Conservation (phyloP, 2,797 vertebrate species). For the Anisognathus igniventris region DNA sequence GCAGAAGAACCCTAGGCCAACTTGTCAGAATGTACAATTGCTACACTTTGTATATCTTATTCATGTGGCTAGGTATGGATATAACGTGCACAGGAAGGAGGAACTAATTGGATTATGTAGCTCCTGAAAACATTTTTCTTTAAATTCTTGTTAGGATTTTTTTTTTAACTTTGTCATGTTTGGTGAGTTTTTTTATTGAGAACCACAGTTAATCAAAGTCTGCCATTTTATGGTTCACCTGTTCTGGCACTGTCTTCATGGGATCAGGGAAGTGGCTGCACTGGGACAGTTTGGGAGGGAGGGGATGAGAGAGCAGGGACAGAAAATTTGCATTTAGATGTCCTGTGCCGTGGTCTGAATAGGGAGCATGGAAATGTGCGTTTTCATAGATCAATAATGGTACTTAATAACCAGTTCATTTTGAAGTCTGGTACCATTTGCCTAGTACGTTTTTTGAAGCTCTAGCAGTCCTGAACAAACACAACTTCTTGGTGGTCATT, state of each 20-base stretch:
- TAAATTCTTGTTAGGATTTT: not conserved
- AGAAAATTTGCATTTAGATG: not conserved
- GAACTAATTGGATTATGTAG: not conserved
- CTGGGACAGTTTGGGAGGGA: accelerated
- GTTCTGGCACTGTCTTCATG: not conserved
- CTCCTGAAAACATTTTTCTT: not conserved
- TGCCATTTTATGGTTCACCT: not conserved
- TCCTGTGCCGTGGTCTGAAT: accelerated
- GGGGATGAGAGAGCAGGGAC: not conserved
- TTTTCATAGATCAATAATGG: not conserved
- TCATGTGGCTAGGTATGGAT: not conserved
- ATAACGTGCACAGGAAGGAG: not conserved
- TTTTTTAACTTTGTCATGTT: not conserved
- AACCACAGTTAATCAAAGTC: not conserved
- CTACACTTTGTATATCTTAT: not conserved
- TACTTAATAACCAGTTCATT: not conserved
- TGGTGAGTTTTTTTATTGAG: not conserved
- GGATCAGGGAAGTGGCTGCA: not conserved
- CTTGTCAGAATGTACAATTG: not conserved
- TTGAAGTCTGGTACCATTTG: not conserved
- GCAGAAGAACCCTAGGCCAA: not conserved
- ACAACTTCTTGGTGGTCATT: accelerated
- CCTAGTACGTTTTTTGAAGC: not conserved
- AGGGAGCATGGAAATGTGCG: not conserved
- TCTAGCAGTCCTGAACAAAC: not conserved